Base-by-base conservation (phyloP, 1,140 invertebrate genomes). In the Lasioglossum albipes region DNA sequence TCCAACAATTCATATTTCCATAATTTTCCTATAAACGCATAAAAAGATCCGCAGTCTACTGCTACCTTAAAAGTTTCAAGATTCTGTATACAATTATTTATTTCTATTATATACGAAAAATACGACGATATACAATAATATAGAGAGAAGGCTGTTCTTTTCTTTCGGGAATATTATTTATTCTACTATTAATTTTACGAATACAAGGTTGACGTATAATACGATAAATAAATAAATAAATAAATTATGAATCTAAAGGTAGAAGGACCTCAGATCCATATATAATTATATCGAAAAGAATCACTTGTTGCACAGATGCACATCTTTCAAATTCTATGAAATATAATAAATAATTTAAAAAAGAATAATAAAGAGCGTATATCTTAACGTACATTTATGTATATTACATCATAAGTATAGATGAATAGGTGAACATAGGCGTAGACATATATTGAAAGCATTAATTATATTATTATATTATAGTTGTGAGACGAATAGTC, bases 261-360 rank as follows among this genome's bases (percentile, higher is more conserved):
- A 76, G 10, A 3, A 74, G 22, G 18, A 76, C 42, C 52, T 81
- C 67, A 74, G 70, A 78, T 78, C 49, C 65, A 85, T 41, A 64
- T 54, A 85, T n/a, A 22, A 86, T 64, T 27, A 27, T 27, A 27
- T 27, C 27, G 59, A 82, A 80, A 84, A 73, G 22, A 57, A 61
- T 85, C 87, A 88, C 85, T 89, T 84, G 88, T 89, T 89, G 88
- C 65, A 22, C 88, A 88, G 81, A 66, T 79, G 87, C 87, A 88
- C 87, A 68, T 52, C 72, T 82, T 83, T 72, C 27, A 88, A 85
- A 85, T 88, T 88, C 71, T 88, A 88, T 88, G 18, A 81, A 73
- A 20, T 59, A 79, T 64, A 83, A 78, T 6, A 82, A 27, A 87
- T n/a, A n/a, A n/a, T n/a, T n/a, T n/a, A n/a, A n/a, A n/a, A n/a